These are phyloP conservation scores for Amia ocellicauda DNA, from an alignment of 2,113 vertebrate species.

Conservation along the genomic window DNA sequence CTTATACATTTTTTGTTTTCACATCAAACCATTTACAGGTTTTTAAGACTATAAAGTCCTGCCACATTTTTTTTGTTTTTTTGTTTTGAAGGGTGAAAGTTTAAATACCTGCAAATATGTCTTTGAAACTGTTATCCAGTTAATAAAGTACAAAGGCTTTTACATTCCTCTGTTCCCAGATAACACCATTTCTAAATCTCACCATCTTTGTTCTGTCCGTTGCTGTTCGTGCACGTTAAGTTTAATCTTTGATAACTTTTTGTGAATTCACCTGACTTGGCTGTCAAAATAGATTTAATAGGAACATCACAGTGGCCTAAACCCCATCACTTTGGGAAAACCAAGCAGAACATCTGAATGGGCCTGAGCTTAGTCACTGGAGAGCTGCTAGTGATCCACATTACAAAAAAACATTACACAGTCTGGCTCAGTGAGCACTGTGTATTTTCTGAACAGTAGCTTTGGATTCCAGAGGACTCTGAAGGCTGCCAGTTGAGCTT, in stretches of 20 bases:
- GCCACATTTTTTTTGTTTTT: no score
- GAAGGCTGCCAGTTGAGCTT: constrained; percentile 6
- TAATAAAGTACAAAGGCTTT: no score
- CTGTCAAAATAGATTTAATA: not conserved
- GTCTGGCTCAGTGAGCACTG: not conserved
- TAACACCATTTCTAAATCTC: no score
- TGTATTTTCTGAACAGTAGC: not conserved
- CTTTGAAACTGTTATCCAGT: no score
- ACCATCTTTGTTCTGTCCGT: not conserved
- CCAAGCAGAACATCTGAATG: constrained; percentile 1
- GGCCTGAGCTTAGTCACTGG: constrained; percentile 3
- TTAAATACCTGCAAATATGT: no score
- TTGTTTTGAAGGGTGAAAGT: no score
- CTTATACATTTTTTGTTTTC: no score
- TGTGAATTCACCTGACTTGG: not conserved
- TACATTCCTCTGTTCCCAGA: no score
- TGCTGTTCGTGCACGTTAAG: not conserved
- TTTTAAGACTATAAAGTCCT: no score
- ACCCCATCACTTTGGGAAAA: not conserved
- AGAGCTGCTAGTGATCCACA: not conserved
- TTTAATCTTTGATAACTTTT: not conserved
- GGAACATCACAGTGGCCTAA: not conserved
- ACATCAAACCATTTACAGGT: no score
- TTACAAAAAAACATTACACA: not conserved
- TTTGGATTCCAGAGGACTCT: constrained; percentile 6